These are phyloP conservation scores for Xenopus laevis DNA, from an alignment of 2,113 vertebrate genomes.

Conservation along the genomic window DNA sequence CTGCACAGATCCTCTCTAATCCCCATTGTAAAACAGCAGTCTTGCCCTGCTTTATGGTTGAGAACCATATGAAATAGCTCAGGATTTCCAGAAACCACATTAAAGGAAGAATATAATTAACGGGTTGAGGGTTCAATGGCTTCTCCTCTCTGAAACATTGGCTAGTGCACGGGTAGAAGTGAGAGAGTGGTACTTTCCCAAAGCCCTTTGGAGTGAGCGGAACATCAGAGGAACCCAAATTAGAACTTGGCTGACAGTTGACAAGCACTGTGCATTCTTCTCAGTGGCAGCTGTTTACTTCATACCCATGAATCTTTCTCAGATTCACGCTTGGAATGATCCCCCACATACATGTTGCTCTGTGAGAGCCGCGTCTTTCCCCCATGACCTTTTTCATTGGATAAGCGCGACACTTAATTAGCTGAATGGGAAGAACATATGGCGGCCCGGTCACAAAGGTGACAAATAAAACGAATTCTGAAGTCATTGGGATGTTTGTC, in stretches of 20 bases:
- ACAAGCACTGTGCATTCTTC: constrained; percentile 25
- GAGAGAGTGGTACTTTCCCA: not conserved
- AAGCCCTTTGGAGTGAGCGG: not conserved
- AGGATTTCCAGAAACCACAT: not conserved
- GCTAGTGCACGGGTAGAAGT: not conserved
- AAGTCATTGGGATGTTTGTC: not conserved
- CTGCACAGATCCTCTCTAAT: no score
- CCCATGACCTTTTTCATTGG: constrained; percentile 27
- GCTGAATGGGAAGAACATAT: constrained; percentile 13
- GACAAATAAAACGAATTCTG: constrained; percentile 12
- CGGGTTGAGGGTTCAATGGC: not conserved
- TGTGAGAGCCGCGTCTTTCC: not conserved
- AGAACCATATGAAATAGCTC: no score
- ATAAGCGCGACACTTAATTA: constrained; percentile 20
- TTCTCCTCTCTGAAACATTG: not conserved
- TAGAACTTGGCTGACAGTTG: constrained; percentile 22
- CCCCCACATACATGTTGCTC: not conserved
- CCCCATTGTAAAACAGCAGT: no score
- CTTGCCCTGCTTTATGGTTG: no score
- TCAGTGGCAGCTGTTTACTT: constrained; percentile 28
- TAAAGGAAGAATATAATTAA: not conserved
- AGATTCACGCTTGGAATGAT: constrained; percentile 16
- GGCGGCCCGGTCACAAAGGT: not conserved
- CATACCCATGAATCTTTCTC: constrained; percentile 31
- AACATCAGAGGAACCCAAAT: constrained; percentile 20